Conservation (phyloP, 1,140 invertebrate species). For the Drosophila leontia region DNA sequence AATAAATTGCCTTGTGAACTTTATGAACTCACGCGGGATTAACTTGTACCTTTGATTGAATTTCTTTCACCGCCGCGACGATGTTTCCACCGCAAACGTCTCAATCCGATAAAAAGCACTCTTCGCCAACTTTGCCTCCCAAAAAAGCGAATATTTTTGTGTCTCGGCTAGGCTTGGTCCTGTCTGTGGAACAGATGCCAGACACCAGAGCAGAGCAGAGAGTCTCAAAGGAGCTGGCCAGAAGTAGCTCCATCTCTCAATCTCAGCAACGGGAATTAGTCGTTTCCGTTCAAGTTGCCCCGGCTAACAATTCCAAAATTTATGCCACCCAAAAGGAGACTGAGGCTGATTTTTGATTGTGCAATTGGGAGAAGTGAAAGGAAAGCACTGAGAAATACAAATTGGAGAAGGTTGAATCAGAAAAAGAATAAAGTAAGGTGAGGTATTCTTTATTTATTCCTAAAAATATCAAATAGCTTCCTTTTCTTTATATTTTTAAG, state of each 20-base stretch:
- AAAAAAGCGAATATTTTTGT: constrained; percentile 27
- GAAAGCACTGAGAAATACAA: constrained; percentile 15
- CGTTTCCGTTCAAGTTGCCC: constrained; percentile 76
- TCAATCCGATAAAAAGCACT: constrained; percentile 73
- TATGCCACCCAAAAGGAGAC: constrained; percentile 65
- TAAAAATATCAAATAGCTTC: neutral
- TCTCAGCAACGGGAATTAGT: constrained; percentile 76
- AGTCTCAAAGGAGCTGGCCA: constrained; percentile 22
- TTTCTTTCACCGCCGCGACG: constrained; percentile 59
- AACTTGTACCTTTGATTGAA: constrained; percentile 84
- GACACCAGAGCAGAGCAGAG: constrained; percentile 35
- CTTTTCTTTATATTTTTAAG: neutral
- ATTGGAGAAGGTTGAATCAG: neutral
- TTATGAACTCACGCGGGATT: constrained; percentile 83
- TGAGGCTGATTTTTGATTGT: constrained; percentile 77
- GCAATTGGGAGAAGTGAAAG: constrained; percentile 66
- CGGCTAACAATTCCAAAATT: constrained; percentile 78
- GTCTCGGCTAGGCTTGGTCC: constrained; percentile 18
- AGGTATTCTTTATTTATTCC: neutral
- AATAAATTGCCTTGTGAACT: constrained; percentile 80
- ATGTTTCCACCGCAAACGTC: constrained; percentile 57
- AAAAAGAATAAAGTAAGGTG: neutral
- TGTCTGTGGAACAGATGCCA: constrained; percentile 71
- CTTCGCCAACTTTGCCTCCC: constrained; percentile 27
- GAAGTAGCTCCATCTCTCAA: constrained; percentile 51